Percentiles rank a stretch among this genome's conserved stretches.
Evolutionary conservation across 2,888 invertebrate genomes (phyloP).

Genomic region (Cheilosia soror): DNA sequence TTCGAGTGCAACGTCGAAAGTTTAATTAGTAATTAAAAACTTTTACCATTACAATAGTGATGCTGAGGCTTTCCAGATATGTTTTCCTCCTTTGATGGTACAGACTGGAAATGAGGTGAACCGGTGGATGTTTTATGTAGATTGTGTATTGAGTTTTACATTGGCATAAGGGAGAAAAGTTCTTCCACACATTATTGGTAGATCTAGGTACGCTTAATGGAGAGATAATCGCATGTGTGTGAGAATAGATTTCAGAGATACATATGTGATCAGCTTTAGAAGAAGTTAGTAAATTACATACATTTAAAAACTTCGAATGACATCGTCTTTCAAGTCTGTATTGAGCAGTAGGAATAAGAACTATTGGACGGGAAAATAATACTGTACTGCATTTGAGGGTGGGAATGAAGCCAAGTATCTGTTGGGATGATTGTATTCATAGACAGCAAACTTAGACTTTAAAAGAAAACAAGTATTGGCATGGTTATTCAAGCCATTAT

Average conservation of each 20-base stretch:
- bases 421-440: no score
- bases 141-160: constrained; percentile 6
- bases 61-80: constrained; percentile 30
- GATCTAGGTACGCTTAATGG: background rate
- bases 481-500: no score
- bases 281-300: background rate
- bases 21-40: constrained; percentile 75
- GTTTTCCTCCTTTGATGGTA: constrained; percentile 22
- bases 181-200: background rate
- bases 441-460: no score
- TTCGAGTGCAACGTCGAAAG: constrained; percentile 69
- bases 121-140: background rate
- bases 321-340: no score
- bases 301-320: no score
- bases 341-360: no score
- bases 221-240: background rate
- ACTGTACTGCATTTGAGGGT: no score
- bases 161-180: background rate
- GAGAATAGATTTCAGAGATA: background rate
- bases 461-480: no score
- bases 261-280: background rate
- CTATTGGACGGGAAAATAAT: no score
- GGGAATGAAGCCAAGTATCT: no score
- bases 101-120: background rate
- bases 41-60: constrained; percentile 71